Evolutionary conservation across 2,888 invertebrate genomes (phyloP).

Genomic region (Azorinus chamasolen): DNA sequence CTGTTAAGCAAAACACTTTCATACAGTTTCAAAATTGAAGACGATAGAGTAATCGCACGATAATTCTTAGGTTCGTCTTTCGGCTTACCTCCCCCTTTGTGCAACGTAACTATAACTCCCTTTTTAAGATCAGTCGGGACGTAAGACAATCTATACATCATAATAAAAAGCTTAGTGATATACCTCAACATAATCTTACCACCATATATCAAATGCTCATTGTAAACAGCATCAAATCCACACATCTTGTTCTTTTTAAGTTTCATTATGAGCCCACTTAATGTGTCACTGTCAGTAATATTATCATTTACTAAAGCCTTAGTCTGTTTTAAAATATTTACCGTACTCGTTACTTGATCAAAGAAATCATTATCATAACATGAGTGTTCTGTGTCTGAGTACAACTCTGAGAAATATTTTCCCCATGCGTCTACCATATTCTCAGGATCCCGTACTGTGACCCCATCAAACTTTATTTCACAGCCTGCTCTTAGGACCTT

Average conservation of each 20-base stretch:
- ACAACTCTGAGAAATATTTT: background rate
- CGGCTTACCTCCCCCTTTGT: slow-evolving; percentile 25
- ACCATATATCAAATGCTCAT: slow-evolving; percentile 3
- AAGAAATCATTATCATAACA: background rate
- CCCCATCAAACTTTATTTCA: slow-evolving; percentile 10
- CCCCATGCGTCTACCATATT: slow-evolving; percentile 3
- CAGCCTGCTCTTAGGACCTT: background rate
- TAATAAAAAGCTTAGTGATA: background rate
- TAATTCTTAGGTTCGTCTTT: slow-evolving; percentile 34
- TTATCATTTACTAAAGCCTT: background rate
- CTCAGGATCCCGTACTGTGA: background rate
- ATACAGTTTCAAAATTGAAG: slow-evolving; percentile 18
- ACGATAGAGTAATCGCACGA: slow-evolving; percentile 27
- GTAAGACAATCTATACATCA: slow-evolving; percentile 6
- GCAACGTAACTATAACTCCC: slow-evolving; percentile 14
- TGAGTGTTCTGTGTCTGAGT: background rate
- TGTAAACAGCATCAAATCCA: background rate
- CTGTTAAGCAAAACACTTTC: slow-evolving; percentile 15
- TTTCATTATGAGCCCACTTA: background rate
- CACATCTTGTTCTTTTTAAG: background rate
- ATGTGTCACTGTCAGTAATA: background rate
- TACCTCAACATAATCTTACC: background rate
- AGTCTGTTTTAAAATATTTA: background rate
- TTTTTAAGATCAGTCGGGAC: slow-evolving; percentile 17
- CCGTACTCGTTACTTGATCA: background rate